Percentiles rank a stretch among this genome's conserved stretches.
phyloP scores from a whole-genome alignment of 37 sponge, comb jelly and placozoan species.

The Spongilla lacustris region DNA sequence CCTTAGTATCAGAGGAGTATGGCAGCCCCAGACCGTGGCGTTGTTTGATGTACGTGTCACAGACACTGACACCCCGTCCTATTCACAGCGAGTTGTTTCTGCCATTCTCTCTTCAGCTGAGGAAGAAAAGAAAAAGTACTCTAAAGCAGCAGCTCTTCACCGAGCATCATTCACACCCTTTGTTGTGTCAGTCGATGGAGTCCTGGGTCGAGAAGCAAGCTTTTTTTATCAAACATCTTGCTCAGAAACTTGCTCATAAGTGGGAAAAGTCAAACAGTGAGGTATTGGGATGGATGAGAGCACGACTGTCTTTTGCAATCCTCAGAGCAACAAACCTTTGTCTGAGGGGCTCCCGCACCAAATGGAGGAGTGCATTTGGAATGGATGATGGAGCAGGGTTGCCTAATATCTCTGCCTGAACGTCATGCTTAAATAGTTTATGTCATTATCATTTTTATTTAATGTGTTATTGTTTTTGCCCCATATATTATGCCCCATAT shows the following conservation, averaged over 20 bases:
- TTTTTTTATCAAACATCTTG: background rate
- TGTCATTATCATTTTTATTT: too few relatives aligned
- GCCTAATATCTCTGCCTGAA: background rate
- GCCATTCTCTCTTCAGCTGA: conserved; percentile 43
- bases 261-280: conserved; percentile 29
- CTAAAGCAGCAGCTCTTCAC: conserved; percentile 5
- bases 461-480: too few relatives aligned
- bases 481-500: too few relatives aligned
- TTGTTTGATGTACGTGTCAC: conserved; percentile 61
- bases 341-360: conserved; percentile 11
- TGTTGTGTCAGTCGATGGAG: conserved; percentile 47
- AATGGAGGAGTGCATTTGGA: conserved; percentile 1
- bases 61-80: conserved; percentile 44
- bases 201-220: conserved; percentile 28
- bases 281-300: conserved; percentile 2
- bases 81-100: background rate
- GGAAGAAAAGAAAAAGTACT: conserved; percentile 9
- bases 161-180: conserved; percentile 42
- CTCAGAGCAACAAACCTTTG: conserved; percentile 34
- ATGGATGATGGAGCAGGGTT: conserved; percentile 26
- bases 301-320: conserved; percentile 16
- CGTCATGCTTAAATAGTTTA: too few relatives aligned
- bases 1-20: conserved; percentile 50
- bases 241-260: conserved; percentile 10
- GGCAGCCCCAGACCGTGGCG: conserved; percentile 48